These are phyloP conservation scores for Paracyprichromis sp. DNA, from an alignment of 2,113 vertebrate genomes.

Conservation along the genomic window DNA sequence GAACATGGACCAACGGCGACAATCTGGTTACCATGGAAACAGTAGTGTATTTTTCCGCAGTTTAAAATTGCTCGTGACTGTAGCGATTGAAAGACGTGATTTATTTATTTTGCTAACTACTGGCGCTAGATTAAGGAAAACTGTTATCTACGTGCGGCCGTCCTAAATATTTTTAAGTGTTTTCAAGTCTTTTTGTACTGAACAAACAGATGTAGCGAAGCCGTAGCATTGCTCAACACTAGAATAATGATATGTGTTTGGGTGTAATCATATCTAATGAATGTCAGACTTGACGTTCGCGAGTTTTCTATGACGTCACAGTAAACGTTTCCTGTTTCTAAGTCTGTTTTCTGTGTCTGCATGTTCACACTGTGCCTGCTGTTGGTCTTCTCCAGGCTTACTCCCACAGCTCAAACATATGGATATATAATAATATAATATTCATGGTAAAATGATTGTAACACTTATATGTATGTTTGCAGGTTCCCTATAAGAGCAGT, in stretches of 20 bases:
- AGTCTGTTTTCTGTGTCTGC: background rate
- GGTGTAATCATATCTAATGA: background rate
- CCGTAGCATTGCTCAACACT: background rate
- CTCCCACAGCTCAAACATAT: background rate
- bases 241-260: background rate
- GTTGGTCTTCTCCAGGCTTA: background rate
- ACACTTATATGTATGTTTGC: background rate
- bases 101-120: background rate
- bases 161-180: background rate
- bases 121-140: background rate
- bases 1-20: fast-evolving
- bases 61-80: background rate
- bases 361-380: background rate
- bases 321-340: background rate
- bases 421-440: background rate
- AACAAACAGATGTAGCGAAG: background rate
- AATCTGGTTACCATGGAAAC: background rate
- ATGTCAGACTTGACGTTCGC: background rate
- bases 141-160: background rate
- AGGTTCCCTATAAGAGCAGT: background rate
- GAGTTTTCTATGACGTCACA: too few species aligned
- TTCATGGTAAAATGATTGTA: background rate
- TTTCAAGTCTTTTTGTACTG: background rate
- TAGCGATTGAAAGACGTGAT: background rate
- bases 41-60: background rate